A percentile compares a stretch with the other conserved stretches of the same genome.
Conservation (phyloP, 2,888 invertebrate species). For the Platerodrilus igneus region DNA sequence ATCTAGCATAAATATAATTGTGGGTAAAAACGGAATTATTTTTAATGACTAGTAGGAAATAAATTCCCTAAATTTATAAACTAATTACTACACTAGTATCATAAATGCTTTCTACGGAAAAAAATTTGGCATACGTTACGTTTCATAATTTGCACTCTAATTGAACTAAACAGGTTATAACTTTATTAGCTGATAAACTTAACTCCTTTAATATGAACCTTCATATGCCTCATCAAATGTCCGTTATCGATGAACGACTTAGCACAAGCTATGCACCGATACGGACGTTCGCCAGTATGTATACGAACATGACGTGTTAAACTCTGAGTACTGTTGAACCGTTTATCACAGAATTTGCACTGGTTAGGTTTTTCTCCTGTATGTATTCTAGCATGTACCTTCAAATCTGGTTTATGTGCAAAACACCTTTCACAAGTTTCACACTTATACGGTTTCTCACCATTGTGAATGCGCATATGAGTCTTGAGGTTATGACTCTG, state of each 20-base stretch:
- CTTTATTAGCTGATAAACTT: too few species aligned
- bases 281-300: conserved; percentile 16
- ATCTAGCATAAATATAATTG: too few species aligned
- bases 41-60: too few species aligned
- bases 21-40: too few species aligned
- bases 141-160: too few species aligned
- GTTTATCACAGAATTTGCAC: conserved; percentile 11
- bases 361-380: conserved; percentile 17
- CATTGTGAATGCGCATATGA: conserved; percentile 15
- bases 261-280: conserved; percentile 10
- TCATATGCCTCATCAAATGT: conserved; percentile 16
- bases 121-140: too few species aligned
- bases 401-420: conserved; percentile 15
- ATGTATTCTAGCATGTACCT: conserved; percentile 15
- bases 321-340: conserved; percentile 16
- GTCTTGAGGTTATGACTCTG: conserved; percentile 22
- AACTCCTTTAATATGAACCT: conserved; percentile 12
- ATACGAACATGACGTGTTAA: conserved; percentile 15
- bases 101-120: too few species aligned
- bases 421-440: conserved; percentile 13
- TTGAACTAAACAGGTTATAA: too few species aligned
- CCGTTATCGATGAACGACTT: conserved; percentile 16
- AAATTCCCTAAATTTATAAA: too few species aligned
- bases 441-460: conserved; percentile 16
- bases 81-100: too few species aligned